Conservation (phyloP, 1,140 invertebrate genomes). For the Aethina tumida region DNA sequence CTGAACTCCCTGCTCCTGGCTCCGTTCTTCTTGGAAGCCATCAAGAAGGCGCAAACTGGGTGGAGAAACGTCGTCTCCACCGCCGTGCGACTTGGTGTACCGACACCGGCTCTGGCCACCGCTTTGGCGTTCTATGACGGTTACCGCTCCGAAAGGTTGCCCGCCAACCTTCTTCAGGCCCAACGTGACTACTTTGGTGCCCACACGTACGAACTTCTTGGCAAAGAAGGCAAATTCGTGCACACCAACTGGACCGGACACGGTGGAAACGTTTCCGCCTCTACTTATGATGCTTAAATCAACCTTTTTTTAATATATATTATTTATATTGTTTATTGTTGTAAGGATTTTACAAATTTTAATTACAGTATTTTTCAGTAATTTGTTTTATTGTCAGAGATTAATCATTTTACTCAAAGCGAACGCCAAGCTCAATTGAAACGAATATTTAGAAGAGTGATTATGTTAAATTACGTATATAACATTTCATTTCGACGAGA, state of each 20-base stretch:
- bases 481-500: too few species aligned
- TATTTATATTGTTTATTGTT: too few species aligned
- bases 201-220: conserved; percentile 91
- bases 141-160: conserved; percentile 45
- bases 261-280: conserved; percentile 92
- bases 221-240: conserved; percentile 78
- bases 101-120: conserved; percentile 83
- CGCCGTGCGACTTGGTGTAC: conserved; percentile 64
- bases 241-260: conserved; percentile 99
- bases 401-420: too few species aligned
- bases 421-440: too few species aligned
- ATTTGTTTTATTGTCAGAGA: too few species aligned
- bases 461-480: too few species aligned
- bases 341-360: too few species aligned
- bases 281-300: conserved; percentile 91
- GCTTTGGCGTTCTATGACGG: conserved; percentile 97
- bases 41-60: conserved; percentile 66
- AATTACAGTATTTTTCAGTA: too few species aligned
- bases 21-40: conserved; percentile 85
- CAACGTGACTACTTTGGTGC: conserved; percentile 99
- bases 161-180: conserved; percentile 55
- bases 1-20: conserved; percentile 89
- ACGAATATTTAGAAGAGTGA: too few species aligned
- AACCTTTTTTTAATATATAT: too few species aligned
- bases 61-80: conserved; percentile 57